These are phyloP conservation scores for Kryptopterus vitreolus DNA, from an alignment of 2,797 vertebrate genomes.

Conservation along the genomic window DNA sequence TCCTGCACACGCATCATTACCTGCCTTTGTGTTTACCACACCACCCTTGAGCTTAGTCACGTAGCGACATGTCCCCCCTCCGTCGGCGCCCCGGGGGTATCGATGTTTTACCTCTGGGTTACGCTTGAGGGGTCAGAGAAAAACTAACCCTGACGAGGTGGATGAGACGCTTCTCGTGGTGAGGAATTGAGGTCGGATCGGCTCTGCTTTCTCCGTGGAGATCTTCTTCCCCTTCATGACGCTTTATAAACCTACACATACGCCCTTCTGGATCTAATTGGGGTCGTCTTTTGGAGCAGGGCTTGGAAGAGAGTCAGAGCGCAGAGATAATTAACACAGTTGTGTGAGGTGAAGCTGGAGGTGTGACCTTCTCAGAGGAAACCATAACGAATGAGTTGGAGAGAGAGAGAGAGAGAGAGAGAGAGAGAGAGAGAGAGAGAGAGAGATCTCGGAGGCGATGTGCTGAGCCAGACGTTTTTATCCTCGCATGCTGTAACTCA, in stretches of 20 bases:
- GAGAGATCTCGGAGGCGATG: constrained; percentile 16
- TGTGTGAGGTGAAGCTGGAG: too few relatives aligned
- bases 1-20: constrained; percentile 52
- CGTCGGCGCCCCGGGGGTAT: too few relatives aligned
- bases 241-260: constrained; percentile 1
- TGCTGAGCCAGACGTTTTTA: constrained; percentile 27
- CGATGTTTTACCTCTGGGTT: too few relatives aligned
- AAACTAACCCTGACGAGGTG: too few relatives aligned
- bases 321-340: constrained; percentile 35
- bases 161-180: not conserved
- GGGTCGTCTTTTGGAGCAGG: constrained; percentile 23
- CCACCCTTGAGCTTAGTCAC: constrained; percentile 41
- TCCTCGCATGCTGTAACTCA: constrained; percentile 21
- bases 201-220: not conserved
- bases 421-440: constrained; percentile 11
- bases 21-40: constrained; percentile 46
- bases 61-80: too few relatives aligned
- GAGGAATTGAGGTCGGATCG: constrained; percentile 29
- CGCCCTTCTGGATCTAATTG: constrained; percentile 20
- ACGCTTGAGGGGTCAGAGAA: too few relatives aligned
- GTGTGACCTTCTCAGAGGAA: constrained; percentile 44
- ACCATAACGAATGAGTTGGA: too few relatives aligned
- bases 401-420: not conserved
- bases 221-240: constrained; percentile 3
- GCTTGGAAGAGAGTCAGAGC: constrained; percentile 13